Base-by-base conservation (phyloP, 2,797 vertebrate species). In the Fistularia commersonii region DNA sequence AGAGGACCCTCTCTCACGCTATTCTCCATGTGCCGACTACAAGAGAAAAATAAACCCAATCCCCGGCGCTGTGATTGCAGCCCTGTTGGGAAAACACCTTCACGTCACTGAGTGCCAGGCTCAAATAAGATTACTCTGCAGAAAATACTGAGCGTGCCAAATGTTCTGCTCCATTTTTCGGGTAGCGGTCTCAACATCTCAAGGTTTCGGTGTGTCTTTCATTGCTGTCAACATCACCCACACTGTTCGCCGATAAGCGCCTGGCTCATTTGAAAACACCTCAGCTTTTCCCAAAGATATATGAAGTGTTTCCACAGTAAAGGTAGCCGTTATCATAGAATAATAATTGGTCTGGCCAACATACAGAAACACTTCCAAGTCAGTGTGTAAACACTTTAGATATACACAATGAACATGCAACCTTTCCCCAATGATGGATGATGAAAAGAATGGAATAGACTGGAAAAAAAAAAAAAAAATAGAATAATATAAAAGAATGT, bases 71-170 rank as follows among this genome's bases (percentile, higher is more conserved):
- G 0, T 5, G 69, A 52, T 61, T 57, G 62, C 50, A 76, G 54
- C 63, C 56, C 51, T 44, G 13, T 31, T 32, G 61, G 58, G 51
- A 42, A 55, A 63, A 47, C 2, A 3, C 45, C 53, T 67, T 36
- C 40, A 56, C 6, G 64, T 72, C 78, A 81, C 65, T 47, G 45
- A 72, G 76, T 59, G 76, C 69, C 65, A 53, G 49, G 42, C 42
- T 23, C 41, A 81, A 84, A 83, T 58, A 58, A 74, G 76, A 82
- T 85, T 77, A 82, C 67, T 8, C 50, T 56, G 72, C 63, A 80
- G 55, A 73, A 78, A 76, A 76, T 36, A 72, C 56, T 39, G 41
- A 55, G 37, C 38, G 43, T 67, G 51, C 64, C 35, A 61, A 60
- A 67, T 53, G 49, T 57, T 62, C 47, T n/a, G 8, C 45, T 70